Conservation (phyloP, 2,888 invertebrate species). For the Hecatera dysodea region DNA sequence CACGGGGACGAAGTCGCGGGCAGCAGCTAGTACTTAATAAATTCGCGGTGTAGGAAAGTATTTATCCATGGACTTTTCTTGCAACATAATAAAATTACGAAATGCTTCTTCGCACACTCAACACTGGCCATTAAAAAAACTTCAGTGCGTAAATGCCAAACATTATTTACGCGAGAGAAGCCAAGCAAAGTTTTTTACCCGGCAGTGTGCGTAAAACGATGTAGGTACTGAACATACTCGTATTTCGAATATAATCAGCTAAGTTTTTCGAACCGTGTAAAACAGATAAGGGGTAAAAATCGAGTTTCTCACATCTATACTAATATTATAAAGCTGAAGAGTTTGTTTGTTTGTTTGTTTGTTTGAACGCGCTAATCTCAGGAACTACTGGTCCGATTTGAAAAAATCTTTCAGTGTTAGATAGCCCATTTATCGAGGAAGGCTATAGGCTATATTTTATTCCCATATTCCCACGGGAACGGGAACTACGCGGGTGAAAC, state of each 20-base stretch:
- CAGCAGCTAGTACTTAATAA: too few species aligned
- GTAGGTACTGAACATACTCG: conserved; percentile 1
- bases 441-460: too few species aligned
- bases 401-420: too few species aligned
- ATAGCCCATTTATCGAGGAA: too few species aligned
- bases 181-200: conserved; percentile 4
- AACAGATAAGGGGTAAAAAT: neutral
- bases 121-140: conserved; percentile 4
- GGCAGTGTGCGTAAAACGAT: conserved; percentile 10
- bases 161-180: conserved; percentile 1
- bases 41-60: neutral
- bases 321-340: too few species aligned
- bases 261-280: conserved; percentile 19
- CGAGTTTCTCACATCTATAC: neutral
- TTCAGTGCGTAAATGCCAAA: neutral
- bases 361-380: too few species aligned
- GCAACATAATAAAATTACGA: neutral
- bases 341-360: too few species aligned
- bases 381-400: too few species aligned
- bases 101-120: conserved; percentile 4
- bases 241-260: conserved; percentile 24
- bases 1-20: too few species aligned
- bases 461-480: too few species aligned
- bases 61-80: neutral
- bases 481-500: too few species aligned